A percentile compares a stretch with the other conserved stretches of the same genome.
These are phyloP conservation scores for Halcyon malimbica DNA, from an alignment of 2,113 vertebrate genomes.

Conservation along the genomic window DNA sequence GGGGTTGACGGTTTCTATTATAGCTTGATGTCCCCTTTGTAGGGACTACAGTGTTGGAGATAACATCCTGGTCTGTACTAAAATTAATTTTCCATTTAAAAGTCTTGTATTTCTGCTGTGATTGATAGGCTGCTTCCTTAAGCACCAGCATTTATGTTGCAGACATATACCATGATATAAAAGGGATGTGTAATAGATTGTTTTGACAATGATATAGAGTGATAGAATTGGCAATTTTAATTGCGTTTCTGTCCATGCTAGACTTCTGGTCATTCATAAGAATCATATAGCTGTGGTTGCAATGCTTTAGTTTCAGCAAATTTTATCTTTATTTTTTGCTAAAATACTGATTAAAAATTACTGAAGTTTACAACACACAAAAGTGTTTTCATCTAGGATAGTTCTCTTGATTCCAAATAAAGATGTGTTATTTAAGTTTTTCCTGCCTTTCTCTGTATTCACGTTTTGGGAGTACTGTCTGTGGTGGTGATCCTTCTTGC, in stretches of 20 bases:
- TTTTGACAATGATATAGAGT: not conserved
- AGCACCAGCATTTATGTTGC: conserved; percentile 28
- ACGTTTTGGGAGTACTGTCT: not conserved
- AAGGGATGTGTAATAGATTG: not conserved
- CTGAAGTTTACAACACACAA: not conserved
- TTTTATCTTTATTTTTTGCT: not conserved
- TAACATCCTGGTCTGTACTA: not conserved
- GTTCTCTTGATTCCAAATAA: not conserved
- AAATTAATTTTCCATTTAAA: conserved; percentile 53
- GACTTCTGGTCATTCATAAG: not conserved
- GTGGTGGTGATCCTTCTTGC: not conserved
- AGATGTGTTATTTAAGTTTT: not conserved
- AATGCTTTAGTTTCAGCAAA: accelerated
- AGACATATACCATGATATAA: conserved; percentile 21
- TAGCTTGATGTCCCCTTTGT: conserved; percentile 14
- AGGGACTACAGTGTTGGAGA: not conserved
- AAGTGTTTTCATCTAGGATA: not conserved
- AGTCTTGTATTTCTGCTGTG: conserved; percentile 37
- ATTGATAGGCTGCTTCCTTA: conserved; percentile 45
- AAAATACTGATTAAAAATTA: not conserved
- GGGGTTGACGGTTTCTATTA: conserved; percentile 48
- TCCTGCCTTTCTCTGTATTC: not conserved
- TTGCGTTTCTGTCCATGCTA: not conserved
- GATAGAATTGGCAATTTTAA: not conserved
- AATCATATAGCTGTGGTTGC: not conserved